Conservation (phyloP, 2,113 vertebrate genomes). For the Onychostoma macrolepis region DNA sequence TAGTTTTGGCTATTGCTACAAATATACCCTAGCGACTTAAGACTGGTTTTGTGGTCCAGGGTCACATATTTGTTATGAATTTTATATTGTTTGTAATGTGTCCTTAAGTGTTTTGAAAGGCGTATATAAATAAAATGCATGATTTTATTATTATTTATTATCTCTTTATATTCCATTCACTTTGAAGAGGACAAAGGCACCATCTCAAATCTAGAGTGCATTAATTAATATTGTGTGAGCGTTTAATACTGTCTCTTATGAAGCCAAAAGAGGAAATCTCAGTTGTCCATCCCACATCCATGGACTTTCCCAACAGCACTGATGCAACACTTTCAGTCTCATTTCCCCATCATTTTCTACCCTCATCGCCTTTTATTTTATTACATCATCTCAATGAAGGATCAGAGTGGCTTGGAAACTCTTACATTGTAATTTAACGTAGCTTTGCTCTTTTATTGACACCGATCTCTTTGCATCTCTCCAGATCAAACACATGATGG, state of each 20-base stretch:
- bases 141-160: neutral
- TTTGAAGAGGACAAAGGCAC: neutral
- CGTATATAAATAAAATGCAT: neutral
- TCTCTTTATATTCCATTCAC: neutral
- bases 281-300: neutral
- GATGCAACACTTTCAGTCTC: slow-evolving; percentile 6
- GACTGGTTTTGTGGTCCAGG: too few species aligned
- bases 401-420: neutral
- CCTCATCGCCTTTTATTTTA: neutral
- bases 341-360: slow-evolving; percentile 16
- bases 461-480: slow-evolving; percentile 28
- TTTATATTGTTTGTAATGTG: neutral
- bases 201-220: neutral
- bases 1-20: too few species aligned
- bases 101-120: neutral
- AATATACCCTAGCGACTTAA: too few species aligned
- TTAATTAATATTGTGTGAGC: neutral
- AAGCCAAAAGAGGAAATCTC: neutral
- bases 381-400: neutral
- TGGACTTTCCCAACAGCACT: neutral
- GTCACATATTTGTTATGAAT: too few species aligned
- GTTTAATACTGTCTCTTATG: neutral
- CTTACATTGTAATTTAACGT: neutral
- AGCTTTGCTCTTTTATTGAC: neutral
- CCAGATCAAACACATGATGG: slow-evolving; percentile 99